A percentile compares a stretch with the other conserved stretches of the same genome.
Evolutionary conservation across 1,140 invertebrate species (phyloP).

Genomic region (Lineus longissimus): DNA sequence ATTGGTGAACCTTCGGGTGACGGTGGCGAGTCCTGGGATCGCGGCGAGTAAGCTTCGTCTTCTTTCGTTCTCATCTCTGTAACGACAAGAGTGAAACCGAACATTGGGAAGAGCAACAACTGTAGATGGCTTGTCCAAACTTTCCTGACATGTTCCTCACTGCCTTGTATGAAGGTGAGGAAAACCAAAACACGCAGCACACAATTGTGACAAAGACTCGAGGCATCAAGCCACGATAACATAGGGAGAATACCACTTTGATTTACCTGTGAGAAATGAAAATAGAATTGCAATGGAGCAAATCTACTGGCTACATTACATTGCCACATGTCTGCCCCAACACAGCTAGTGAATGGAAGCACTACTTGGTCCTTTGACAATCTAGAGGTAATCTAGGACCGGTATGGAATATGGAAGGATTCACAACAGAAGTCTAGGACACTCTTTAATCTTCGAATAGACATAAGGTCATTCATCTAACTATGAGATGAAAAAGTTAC

Average conservation of each 20-base stretch:
- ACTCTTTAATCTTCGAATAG: too few relatives aligned
- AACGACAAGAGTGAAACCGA: neutral
- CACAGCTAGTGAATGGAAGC: too few relatives aligned
- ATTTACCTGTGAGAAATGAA: too few relatives aligned
- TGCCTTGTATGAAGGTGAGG: neutral
- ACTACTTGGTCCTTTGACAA: too few relatives aligned
- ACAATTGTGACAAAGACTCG: neutral
- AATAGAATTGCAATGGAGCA: too few relatives aligned
- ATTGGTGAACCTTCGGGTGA: neutral
- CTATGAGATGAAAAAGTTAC: too few relatives aligned
- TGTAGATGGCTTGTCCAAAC: neutral
- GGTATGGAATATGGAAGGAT: too few relatives aligned
- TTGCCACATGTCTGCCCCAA: too few relatives aligned
- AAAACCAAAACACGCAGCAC: neutral
- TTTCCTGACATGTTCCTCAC: neutral
- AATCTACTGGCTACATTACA: too few relatives aligned
- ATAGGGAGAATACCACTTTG: neutral
- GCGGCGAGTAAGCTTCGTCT: conserved; percentile 3
- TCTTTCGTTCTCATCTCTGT: conserved; percentile 10
- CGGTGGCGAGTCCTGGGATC: neutral
- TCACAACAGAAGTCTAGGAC: too few relatives aligned
- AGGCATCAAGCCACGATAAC: neutral
- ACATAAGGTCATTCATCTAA: too few relatives aligned
- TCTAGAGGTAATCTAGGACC: too few relatives aligned
- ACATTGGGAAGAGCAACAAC: neutral